A percentile compares a stretch with the other conserved stretches of the same genome.
These are phyloP conservation scores for Epizoanthus illoricatus DNA, from an alignment of 92 coral and sea anemone genomes.

Conservation along the genomic window DNA sequence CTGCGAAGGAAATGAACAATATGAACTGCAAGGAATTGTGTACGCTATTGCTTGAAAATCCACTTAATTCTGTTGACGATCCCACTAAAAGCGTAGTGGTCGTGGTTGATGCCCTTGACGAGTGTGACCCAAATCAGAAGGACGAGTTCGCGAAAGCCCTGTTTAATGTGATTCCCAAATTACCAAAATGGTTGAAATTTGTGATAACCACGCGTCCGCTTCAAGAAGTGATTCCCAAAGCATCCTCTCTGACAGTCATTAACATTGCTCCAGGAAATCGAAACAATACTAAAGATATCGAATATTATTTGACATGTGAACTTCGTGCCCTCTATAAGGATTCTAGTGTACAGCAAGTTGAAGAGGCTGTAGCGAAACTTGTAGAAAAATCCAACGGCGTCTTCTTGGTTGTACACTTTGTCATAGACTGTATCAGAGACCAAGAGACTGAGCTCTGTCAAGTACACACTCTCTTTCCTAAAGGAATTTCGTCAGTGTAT, in stretches of 20 bases:
- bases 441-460: not conserved
- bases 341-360: slow-evolving; percentile 6
- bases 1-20: not conserved
- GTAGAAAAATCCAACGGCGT: slow-evolving; percentile 6
- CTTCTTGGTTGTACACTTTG: slow-evolving; percentile 21
- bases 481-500: slow-evolving; percentile 29
- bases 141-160: no score
- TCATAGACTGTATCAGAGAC: slow-evolving; percentile 5
- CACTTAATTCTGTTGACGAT: no score
- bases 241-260: not conserved
- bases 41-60: slow-evolving; percentile 3
- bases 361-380: slow-evolving; percentile 8
- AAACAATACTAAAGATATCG: slow-evolving; percentile 4
- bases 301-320: slow-evolving; percentile 2
- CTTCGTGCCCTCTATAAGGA: slow-evolving; percentile 4
- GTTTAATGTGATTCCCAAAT: no score
- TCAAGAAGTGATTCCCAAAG: no score
- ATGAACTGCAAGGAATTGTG: slow-evolving; percentile 20
- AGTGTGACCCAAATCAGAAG: not conserved
- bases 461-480: slow-evolving; percentile 23
- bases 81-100: not conserved
- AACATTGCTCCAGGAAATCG: slow-evolving; percentile 5
- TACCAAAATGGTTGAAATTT: no score
- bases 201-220: no score
- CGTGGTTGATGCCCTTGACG: slow-evolving; percentile 29